Evolutionary conservation across 2,113 vertebrate species (phyloP).

Genomic region (Irena cyanogastra): DNA sequence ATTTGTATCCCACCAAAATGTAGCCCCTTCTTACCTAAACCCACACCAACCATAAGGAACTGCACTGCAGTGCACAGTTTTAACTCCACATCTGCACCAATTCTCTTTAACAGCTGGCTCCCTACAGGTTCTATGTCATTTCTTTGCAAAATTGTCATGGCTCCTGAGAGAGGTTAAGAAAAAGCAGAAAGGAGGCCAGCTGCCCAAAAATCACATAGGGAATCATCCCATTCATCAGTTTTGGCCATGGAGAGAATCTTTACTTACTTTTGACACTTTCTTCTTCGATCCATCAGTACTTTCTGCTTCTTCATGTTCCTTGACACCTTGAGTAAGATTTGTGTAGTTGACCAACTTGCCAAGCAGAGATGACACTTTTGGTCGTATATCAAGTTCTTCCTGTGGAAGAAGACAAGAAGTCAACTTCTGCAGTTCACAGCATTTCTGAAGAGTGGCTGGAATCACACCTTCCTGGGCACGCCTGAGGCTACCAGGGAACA

Average conservation of each 20-base stretch:
- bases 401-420: conserved; percentile 51
- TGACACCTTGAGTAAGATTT: conserved; percentile 93
- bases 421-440: background rate
- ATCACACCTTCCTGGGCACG: background rate
- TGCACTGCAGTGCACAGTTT: background rate
- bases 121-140: background rate
- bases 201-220: background rate
- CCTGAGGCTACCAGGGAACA: background rate
- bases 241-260: background rate
- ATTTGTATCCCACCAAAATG: background rate
- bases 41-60: background rate
- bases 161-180: background rate
- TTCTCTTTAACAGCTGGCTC: background rate
- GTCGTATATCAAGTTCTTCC: conserved; percentile 96
- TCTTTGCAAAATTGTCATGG: background rate
- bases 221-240: background rate
- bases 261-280: conserved; percentile 87
- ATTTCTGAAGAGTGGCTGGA: background rate
- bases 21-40: background rate
- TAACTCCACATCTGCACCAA: background rate
- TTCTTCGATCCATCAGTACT: conserved; percentile 75
- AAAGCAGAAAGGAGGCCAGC: background rate
- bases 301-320: conserved; percentile 95
- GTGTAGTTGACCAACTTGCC: conserved; percentile 97
- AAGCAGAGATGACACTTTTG: conserved; percentile 95